Evolutionary conservation across 1,140 invertebrate species (phyloP).

Genomic region (Dreissena rostriformis): DNA sequence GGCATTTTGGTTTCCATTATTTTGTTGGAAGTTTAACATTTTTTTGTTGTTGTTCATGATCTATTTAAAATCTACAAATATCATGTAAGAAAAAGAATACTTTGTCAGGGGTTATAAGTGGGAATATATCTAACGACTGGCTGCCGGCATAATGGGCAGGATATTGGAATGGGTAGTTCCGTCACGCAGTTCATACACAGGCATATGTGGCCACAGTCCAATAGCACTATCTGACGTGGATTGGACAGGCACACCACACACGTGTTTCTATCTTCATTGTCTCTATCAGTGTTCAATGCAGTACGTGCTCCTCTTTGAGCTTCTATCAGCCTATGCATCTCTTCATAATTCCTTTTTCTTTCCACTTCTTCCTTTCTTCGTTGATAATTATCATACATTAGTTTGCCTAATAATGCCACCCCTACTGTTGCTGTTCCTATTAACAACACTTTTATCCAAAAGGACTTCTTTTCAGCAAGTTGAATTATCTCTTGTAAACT

Average conservation of each 20-base stretch:
- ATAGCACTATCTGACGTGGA: constrained; percentile 77
- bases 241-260: constrained; percentile 81
- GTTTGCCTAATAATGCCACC: constrained; percentile 58
- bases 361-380: constrained; percentile 52
- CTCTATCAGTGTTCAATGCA: neutral
- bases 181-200: constrained; percentile 79
- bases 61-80: too few relatives aligned
- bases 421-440: constrained; percentile 69
- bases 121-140: constrained; percentile 59
- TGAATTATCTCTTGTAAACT: constrained; percentile 74
- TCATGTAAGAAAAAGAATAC: too few relatives aligned
- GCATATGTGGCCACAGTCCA: constrained; percentile 81
- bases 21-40: too few relatives aligned
- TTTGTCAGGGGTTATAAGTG: constrained; percentile 31
- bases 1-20: too few relatives aligned
- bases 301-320: neutral
- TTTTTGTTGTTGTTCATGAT: too few relatives aligned
- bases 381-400: constrained; percentile 66
- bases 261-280: constrained; percentile 50
- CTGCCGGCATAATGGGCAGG: constrained; percentile 80
- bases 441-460: constrained; percentile 69
- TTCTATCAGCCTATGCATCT: constrained; percentile 48
- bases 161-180: constrained; percentile 68
- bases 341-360: constrained; percentile 49
- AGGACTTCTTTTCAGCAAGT: constrained; percentile 64